Evolutionary conservation across 2,797 vertebrate genomes (phyloP).

Genomic region (Propithecus deckenii): DNA sequence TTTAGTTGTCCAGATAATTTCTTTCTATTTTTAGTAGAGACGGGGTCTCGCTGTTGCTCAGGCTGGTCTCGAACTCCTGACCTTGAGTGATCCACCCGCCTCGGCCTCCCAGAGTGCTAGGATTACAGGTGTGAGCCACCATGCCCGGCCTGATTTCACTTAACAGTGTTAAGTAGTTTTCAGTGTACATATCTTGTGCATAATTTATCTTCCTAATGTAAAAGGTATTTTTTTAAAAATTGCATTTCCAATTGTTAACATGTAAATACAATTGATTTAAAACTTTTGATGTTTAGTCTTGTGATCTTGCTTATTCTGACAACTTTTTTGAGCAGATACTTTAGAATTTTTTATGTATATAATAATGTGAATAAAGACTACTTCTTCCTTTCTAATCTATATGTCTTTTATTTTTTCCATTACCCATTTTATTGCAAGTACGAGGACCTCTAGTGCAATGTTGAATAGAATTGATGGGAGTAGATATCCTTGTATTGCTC

Average conservation of each 20-base stretch:
- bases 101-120: too few relatives aligned
- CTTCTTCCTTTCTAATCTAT: neutral
- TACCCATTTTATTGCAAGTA: too few relatives aligned
- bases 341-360: neutral
- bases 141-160: neutral
- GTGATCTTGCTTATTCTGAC: neutral
- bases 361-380: neutral
- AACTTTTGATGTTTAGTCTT: neutral
- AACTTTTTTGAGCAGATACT: neutral
- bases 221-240: neutral
- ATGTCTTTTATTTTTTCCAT: neutral
- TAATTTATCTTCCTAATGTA: neutral
- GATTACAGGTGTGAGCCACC: too few relatives aligned
- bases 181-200: neutral
- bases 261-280: neutral
- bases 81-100: too few relatives aligned
- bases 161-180: neutral
- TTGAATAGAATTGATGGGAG: too few relatives aligned
- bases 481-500: too few relatives aligned
- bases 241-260: neutral
- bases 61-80: too few relatives aligned
- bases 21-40: too few relatives aligned
- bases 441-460: too few relatives aligned
- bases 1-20: too few relatives aligned
- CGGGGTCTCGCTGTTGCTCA: too few relatives aligned